Conservation (phyloP, 2,113 vertebrate species). For the Nothoprocta pentlandii region DNA sequence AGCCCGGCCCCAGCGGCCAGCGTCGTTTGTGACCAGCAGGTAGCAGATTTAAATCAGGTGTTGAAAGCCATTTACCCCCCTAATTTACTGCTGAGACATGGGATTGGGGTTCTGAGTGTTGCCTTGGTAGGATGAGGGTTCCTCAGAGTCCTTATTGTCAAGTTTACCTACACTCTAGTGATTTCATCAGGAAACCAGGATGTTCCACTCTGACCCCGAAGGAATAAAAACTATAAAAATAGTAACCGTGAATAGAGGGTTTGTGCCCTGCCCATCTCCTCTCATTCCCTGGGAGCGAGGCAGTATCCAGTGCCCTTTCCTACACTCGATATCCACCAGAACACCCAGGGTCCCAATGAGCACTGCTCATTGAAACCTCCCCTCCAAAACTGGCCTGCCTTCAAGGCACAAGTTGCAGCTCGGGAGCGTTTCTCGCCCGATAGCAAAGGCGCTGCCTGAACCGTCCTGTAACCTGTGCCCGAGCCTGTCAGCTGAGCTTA, state of each 20-base stretch:
- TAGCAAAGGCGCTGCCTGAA: not conserved
- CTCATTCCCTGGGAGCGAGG: not conserved
- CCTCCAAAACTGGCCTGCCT: not conserved
- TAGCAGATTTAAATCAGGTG: not conserved
- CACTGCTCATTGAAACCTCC: fast-evolving
- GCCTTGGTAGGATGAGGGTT: not conserved
- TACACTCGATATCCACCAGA: fast-evolving
- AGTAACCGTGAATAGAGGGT: not conserved
- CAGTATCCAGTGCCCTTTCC: not conserved
- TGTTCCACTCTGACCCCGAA: not conserved
- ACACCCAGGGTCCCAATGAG: not conserved
- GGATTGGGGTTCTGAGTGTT: not conserved
- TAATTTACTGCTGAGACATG: not conserved
- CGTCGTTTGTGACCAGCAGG: not conserved
- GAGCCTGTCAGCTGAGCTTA: not conserved
- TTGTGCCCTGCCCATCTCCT: not conserved
- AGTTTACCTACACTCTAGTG: not conserved
- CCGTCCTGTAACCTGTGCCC: not conserved
- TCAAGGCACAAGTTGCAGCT: not conserved
- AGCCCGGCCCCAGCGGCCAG: not conserved
- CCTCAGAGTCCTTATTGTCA: not conserved
- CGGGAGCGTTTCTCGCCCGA: not conserved
- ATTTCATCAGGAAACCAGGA: not conserved
- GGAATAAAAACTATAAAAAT: not conserved
- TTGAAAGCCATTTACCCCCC: not conserved